Evolutionary conservation across 2,888 invertebrate genomes (phyloP).

Genomic region (Lepas anatifera): DNA sequence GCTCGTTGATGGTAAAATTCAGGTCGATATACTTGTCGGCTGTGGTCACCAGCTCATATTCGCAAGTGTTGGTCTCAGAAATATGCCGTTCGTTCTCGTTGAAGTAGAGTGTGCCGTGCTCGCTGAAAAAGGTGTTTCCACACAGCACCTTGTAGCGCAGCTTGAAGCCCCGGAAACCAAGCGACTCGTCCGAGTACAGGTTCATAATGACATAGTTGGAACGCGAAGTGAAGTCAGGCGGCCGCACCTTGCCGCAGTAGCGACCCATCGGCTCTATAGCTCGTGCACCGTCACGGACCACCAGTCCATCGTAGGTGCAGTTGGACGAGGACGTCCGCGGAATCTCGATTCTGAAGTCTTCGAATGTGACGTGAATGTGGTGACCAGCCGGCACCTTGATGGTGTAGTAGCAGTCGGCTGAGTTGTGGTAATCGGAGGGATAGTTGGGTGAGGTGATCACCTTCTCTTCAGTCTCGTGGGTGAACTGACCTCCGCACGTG

Average conservation of each 20-base stretch:
- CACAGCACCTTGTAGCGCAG: not conserved
- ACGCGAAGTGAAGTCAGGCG: not conserved
- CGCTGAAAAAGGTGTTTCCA: conserved; percentile 4
- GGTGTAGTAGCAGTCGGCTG: conserved; percentile 2
- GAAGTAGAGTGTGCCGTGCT: not conserved
- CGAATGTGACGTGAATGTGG: not conserved
- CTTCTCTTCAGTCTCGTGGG: conserved; percentile 3
- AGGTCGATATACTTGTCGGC: conserved; percentile 7
- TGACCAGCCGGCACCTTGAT: not conserved
- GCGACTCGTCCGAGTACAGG: conserved; percentile 12
- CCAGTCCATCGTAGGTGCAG: conserved; percentile 12
- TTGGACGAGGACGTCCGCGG: conserved; percentile 7
- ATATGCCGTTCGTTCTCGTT: not conserved
- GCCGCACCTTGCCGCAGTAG: conserved; percentile 9
- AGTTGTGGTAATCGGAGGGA: conserved; percentile 5
- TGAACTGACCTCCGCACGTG: not conserved
- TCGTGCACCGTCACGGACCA: not conserved
- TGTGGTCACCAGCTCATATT: not conserved
- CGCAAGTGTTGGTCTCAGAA: not conserved
- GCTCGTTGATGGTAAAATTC: conserved; percentile 3
- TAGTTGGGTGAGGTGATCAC: conserved; percentile 10
- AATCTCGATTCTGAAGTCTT: conserved; percentile 11
- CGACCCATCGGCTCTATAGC: not conserved
- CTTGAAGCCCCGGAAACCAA: conserved; percentile 12
- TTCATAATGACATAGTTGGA: not conserved